Evolutionary conservation across 2,113 vertebrate species (phyloP), one percentile per base, ranked within the genome.

Genomic region (Pavo muticus): DNA sequence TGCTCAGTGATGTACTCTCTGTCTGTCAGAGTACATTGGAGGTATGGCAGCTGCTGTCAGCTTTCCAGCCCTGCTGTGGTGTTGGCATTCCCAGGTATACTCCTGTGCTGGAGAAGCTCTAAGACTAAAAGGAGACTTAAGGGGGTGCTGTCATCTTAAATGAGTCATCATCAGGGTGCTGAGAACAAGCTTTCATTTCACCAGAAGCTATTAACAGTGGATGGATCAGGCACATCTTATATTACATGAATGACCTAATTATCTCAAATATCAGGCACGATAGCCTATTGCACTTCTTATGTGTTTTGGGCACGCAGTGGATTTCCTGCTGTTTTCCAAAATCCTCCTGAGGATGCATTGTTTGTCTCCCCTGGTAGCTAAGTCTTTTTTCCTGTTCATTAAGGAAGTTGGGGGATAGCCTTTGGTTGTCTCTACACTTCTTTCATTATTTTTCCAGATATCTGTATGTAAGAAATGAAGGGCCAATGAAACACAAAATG

Each of bases 1-100:
- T 67, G 2, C 61, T 44, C 39, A 11, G 40, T 9, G 52, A 23
- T 25, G 19, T 0, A 3, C 0, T 29, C 48, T 52, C 44, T 35
- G 14, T 25, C n/a, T 13, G 21, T 35, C 61, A 39, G 65, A 32
- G 32, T 30, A 24, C 24, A 70, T 76, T 2, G 35, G 20, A 45
- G 17, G 9, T 6, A 6, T 7, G 23, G 8, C n/a, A 87, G 15
- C 12, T 69, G 25, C 13, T 14, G 35, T 85, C 70, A 5, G 42
- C 18, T 74, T 77, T 79, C 25, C 25, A 11, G 24, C 45, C 11
- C 48, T 57, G 0, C 1, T 18, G 21, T 64, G 59, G 9, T 63
- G 14, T 18, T 42, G 64, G 29, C 2, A 2, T 79, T 69, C 24
- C 16, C 2, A 1, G 9, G 2, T 48, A 9, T 21, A 8, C 32